Base-by-base conservation (phyloP, 2,888 invertebrate species). In the Busseola fusca region DNA sequence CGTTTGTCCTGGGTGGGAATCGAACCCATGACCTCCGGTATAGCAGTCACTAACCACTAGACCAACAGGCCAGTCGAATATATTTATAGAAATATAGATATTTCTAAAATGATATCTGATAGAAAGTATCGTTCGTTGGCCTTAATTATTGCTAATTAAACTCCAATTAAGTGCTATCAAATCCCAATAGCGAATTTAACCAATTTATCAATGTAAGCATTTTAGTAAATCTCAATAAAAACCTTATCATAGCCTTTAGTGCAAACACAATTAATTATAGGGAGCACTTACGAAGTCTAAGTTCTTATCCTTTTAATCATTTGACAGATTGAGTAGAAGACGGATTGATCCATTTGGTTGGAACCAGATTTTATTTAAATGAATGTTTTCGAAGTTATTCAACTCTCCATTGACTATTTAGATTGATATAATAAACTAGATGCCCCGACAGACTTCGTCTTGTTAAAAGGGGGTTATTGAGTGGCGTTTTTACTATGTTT, bases 261-360 rank as follows among this genome's bases (percentile, higher is more conserved):
- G 30, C 14, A 42, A 12, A 45, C 3, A 18, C 54, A 42, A 25
- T 40, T 52, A 25, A 34, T 45, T 54, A 34, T 16, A 42, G 4
- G 10, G 25, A 45, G 16, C 3, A 1, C 21, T 42, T 52, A 12
- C 18, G 40, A 42, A 9, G 30, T 12, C 14, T 21, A 12, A 34
- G 16, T 21, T 54, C 2, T 65, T 34, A 42, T 34, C 18, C 30
- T 54, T 27, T 42, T 52, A 66, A 54, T 69, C 30, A 21, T 16
- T 54, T 54, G 42, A 34, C 42, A 45, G 67, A 66, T 42, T 25
- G 25, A 34, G 27, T 45, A 16, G 54, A 25, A 66, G 54, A 69
- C 54, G 67, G 42, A 45, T 54, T 69, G 25, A 42, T 54, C 42
- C 42, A 18, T 34, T 21, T 2, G 7, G 40, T 42, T 42, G 40